phyloP scores from a whole-genome alignment of 2,888 invertebrate genomes.

The Maniola hyperantus region DNA sequence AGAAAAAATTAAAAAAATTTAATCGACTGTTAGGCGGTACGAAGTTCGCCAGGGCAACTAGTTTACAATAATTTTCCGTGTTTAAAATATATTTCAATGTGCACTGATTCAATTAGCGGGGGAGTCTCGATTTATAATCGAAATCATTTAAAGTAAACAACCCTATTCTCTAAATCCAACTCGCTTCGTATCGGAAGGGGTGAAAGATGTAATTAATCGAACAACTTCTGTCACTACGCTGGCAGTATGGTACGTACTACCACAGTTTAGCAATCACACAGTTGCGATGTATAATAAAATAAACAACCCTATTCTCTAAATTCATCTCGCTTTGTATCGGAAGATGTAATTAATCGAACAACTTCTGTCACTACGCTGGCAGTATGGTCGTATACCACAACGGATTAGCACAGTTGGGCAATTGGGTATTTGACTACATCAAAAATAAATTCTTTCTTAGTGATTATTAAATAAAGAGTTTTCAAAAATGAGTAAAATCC shows the following conservation, averaged over 20 bases:
- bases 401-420: neutral
- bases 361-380: constrained; percentile 63
- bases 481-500: no score
- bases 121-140: constrained; percentile 48
- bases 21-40: no score
- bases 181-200: constrained; percentile 62
- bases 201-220: constrained; percentile 74
- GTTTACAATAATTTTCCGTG: neutral
- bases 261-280: constrained; percentile 1
- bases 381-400: constrained; percentile 9
- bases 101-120: constrained; percentile 32
- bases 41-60: no score
- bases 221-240: constrained; percentile 66
- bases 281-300: constrained; percentile 44
- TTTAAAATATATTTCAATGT: constrained; percentile 17
- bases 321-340: constrained; percentile 56
- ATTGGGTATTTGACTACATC: no score
- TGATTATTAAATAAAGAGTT: no score
- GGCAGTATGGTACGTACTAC: constrained; percentile 16
- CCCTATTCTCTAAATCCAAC: constrained; percentile 55
- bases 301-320: constrained; percentile 56
- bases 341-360: constrained; percentile 73
- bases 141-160: constrained; percentile 59
- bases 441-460: no score
- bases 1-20: no score